Percentiles rank a stretch among this genome's conserved stretches.
Conservation (phyloP, 2,797 vertebrate genomes). For the Cyprinodon diabolis region DNA sequence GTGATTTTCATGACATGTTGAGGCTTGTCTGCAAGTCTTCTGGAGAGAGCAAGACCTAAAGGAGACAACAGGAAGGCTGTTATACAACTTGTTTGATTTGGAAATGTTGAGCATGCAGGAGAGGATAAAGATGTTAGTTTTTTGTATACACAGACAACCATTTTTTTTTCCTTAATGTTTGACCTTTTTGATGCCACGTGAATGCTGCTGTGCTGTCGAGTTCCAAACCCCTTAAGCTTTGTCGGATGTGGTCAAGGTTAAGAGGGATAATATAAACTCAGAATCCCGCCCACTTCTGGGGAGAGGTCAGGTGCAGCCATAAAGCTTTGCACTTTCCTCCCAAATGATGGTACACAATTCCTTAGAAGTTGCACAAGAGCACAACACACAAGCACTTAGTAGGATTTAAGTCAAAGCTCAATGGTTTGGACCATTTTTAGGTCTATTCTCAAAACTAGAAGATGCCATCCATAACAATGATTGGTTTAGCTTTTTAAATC, state of each 20-base stretch:
- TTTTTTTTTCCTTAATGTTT: no score
- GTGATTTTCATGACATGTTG: not conserved
- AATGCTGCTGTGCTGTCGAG: not conserved
- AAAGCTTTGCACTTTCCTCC: constrained; percentile 70
- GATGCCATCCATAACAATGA: not conserved
- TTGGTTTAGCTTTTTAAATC: not conserved
- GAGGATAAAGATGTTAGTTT: not conserved
- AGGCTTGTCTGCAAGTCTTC: not conserved
- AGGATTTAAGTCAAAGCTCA: constrained; percentile 36
- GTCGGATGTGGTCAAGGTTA: not conserved
- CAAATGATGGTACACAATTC: constrained; percentile 57
- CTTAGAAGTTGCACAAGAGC: constrained; percentile 30
- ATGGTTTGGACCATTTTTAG: constrained; percentile 54
- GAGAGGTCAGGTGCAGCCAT: constrained; percentile 6
- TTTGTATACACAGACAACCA: not conserved
- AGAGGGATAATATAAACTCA: not conserved
- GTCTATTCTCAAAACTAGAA: constrained; percentile 22
- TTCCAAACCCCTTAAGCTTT: not conserved
- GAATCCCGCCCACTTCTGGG: not conserved
- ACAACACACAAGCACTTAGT: not conserved
- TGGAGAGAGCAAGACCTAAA: not conserved
- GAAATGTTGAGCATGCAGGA: not conserved
- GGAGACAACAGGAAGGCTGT: not conserved
- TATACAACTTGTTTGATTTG: not conserved
- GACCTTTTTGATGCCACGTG: not conserved